phyloP scores from a whole-genome alignment of 2,888 invertebrate species.

The Trachelus tabidus region DNA sequence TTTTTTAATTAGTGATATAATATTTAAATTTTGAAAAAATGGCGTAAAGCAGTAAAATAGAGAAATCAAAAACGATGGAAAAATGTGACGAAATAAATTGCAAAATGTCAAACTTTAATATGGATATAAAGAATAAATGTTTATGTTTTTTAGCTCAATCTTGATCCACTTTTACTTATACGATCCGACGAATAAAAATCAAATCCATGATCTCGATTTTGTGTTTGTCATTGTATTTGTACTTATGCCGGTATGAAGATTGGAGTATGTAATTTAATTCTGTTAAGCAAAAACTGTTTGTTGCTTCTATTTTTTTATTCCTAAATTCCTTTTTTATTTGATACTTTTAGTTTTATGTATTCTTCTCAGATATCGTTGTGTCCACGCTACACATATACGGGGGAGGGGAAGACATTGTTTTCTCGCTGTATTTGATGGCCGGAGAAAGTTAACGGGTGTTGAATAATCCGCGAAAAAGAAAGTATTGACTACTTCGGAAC shows the following conservation, averaged over 20 bases:
- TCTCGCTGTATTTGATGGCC: constrained; percentile 16
- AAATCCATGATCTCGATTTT: constrained; percentile 34
- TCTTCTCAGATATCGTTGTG: not conserved
- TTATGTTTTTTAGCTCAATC: constrained; percentile 60
- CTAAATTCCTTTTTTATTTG: constrained; percentile 11
- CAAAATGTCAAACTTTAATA: constrained; percentile 16
- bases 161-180: constrained; percentile 60
- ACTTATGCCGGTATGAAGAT: constrained; percentile 63
- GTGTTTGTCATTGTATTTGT: constrained; percentile 57
- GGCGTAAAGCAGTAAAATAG: too few relatives aligned
- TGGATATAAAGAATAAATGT: constrained; percentile 52
- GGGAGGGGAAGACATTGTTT: not conserved
- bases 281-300: constrained; percentile 2
- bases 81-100: constrained; percentile 14
- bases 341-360: not conserved
- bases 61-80: too few relatives aligned
- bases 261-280: constrained; percentile 56
- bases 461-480: constrained; percentile 58
- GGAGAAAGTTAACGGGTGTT: constrained; percentile 55
- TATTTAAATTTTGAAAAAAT: too few relatives aligned
- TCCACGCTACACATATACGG: too few relatives aligned
- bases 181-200: constrained; percentile 59
- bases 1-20: not conserved
- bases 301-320: not conserved
- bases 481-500: constrained; percentile 35